Conservation (phyloP, 1,140 invertebrate genomes). For the Zaprionus lachaisei region DNA sequence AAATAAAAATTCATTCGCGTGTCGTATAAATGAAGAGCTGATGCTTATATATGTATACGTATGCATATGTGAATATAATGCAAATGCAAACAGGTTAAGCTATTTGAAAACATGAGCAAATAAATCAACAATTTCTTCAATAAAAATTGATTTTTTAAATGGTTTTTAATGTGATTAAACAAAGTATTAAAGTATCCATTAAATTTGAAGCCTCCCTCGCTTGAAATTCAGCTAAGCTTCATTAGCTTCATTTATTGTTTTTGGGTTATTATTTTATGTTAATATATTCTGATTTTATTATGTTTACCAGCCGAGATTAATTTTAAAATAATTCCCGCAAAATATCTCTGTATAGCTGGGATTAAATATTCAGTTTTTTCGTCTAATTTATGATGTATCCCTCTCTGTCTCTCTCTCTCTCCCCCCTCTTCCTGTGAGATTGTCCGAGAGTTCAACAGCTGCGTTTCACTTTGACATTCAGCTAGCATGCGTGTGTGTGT, state of each 20-base stretch:
- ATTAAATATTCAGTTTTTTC: background rate
- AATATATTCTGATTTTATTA: background rate
- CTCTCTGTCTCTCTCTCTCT: background rate
- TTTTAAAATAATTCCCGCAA: background rate
- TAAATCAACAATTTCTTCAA: background rate
- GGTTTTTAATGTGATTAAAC: background rate
- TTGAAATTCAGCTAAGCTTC: background rate
- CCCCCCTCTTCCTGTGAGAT: background rate
- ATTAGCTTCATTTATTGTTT: conserved; percentile 5
- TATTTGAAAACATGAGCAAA: background rate
- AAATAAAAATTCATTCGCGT: conserved; percentile 1
- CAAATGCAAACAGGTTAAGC: background rate
- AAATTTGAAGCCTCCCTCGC: background rate
- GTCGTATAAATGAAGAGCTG: background rate
- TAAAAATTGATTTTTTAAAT: background rate
- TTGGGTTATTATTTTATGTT: background rate
- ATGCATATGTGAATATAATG: background rate
- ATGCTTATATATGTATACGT: background rate
- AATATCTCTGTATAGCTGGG: background rate
- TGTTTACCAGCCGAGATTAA: background rate
- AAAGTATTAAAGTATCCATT: background rate
- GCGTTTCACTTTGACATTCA: conserved; percentile 67
- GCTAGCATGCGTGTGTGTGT: conserved; percentile 9
- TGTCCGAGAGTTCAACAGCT: conserved; percentile 40
- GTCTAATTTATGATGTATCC: background rate